Evolutionary conservation across 2,113 vertebrate genomes (phyloP), one percentile per base, ranked within the genome.

Genomic region (Hucho hucho): DNA sequence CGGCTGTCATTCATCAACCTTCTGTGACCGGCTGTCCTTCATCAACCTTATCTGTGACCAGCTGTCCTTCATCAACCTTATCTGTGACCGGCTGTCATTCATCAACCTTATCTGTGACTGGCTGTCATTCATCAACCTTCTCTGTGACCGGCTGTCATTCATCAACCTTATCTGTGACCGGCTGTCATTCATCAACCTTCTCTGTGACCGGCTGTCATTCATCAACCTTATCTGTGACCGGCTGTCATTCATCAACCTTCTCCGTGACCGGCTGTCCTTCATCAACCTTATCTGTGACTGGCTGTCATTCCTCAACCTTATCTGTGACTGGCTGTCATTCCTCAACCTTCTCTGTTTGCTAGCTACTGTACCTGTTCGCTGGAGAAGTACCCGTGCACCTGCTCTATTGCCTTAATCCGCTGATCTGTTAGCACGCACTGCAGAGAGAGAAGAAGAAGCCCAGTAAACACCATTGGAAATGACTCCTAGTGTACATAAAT

Each of bases 371-470:
- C 98, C 98, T 99, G 98, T 83, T 98, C 96, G 87, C 97, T 97
- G 76, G 98, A 98, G 86, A 99, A 99, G 91, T 99, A 99, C 70
- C 98, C 98, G 81, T 98, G 96, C 74, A 98, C 97, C 86, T 97
- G 97, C 79, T 98, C 98, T 83, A 99, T 97, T 63, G 97, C 97
- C 92, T 96, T 98, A 86, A 97, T 90, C 80, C 98, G 94, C 83
- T 99, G 98, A 63, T 99, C 98, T 59, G 97, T 98, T 89, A 98
- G 86, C 87, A 99, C 96, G 85, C 97, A 98, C 98, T 99, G 83
- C 70, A 86, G 81, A n/a, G 11, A 69, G 12, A 64, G 5, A 47
- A 20, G 53, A 7, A 71, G 28, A 70, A 32, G 20, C 4, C 22
- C 59, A 63, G 11, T 29, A 2, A 47, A 4, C 0, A 43, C 37